Base-by-base conservation (phyloP, 2,797 vertebrate genomes). In the Rhadinocentrus ornatus region DNA sequence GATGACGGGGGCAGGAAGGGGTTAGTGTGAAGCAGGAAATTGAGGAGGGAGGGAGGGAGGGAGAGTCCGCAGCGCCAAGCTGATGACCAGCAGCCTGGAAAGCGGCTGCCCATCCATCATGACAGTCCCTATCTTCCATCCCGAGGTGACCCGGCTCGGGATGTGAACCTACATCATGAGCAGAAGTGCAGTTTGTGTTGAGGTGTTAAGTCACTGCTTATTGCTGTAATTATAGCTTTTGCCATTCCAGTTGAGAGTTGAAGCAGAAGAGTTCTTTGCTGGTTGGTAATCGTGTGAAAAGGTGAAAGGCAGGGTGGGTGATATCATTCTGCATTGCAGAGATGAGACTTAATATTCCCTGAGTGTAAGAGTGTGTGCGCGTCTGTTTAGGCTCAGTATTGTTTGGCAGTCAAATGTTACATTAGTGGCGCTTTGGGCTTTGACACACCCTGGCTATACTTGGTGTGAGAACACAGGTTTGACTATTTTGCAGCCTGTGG, bases 1-100 rank as follows among this genome's bases (percentile, higher is more conserved):
- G 80, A 81, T 90, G 89, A 92, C 90, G 80, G 89, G 87, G 84
- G 54, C 77, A 80, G 77, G 62, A 78, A 68, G 70, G 73, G 88
- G 90, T 91, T 87, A 90, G 64, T 0, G 35, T 26, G 34, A 81
- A 77, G 77, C 83, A 87, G 91, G 90, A 90, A 91, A 88, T 73
- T 73, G 81, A 70, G 76, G 72, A 37, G 53, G 26, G 57, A 31
- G 70, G 76, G 72, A 37, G 53, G 26, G 57, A 31, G 41, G 27
- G 60, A 57, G 68, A 64, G 75, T 80, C 53, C 71, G 63, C 58
- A n/a, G 74, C 50, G 70, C 79, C 82, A 46, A 77, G 78, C 62
- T 73, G 78, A 82, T 91, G 89, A 89, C 83, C 90, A 90, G 86
- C 69, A 76, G 88, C 82, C 87, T 86, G 86, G 88, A 91, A 90